phyloP scores from a whole-genome alignment of 2,797 vertebrate species.

The Pseudopleuronectes americanus region DNA sequence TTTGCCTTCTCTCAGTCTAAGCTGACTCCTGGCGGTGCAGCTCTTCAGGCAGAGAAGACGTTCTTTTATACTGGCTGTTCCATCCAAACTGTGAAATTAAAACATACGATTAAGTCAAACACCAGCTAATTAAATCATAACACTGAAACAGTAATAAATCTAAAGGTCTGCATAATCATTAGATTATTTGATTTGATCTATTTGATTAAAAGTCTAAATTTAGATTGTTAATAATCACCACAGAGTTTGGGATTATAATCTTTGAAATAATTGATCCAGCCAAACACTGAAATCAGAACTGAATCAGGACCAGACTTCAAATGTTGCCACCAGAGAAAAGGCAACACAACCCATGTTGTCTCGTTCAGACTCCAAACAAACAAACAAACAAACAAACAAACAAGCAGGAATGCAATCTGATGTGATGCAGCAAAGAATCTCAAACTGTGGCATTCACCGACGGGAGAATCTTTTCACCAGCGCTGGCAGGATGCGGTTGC shows the following conservation, averaged over 20 bases:
- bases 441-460: slow-evolving; percentile 12
- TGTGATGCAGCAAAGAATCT: neutral
- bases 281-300: neutral
- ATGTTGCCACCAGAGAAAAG: neutral
- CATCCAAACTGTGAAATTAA: neutral
- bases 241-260: neutral
- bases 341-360: neutral
- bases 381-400: no score
- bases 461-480: neutral
- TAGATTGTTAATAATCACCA: neutral
- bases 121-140: neutral
- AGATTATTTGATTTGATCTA: neutral
- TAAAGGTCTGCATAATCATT: neutral
- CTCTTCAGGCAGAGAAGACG: neutral
- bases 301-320: neutral
- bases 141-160: no score
- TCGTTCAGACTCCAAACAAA: neutral
- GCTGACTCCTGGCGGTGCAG: neutral
- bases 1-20: neutral
- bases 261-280: neutral
- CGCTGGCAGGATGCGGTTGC: slow-evolving; percentile 9
- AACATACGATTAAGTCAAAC: neutral
- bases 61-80: neutral
- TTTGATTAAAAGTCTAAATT: neutral
- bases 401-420: neutral